Base-by-base conservation (phyloP, 2,113 vertebrate species). In the Passerina amoena region DNA sequence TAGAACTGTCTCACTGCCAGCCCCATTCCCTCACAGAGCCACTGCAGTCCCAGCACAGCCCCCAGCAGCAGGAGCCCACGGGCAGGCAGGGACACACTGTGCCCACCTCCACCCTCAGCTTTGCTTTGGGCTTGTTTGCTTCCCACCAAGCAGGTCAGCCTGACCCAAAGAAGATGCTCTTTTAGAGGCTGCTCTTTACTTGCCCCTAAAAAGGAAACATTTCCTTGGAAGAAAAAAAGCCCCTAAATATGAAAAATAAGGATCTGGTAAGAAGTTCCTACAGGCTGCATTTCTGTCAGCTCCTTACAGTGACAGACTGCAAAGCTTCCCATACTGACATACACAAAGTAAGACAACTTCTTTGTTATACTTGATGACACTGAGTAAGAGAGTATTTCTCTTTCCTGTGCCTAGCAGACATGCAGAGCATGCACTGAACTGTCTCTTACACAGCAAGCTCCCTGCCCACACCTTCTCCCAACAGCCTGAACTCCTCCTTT, bases 51-150 rank as follows among this genome's bases (percentile, higher is more conserved):
- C 59, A 72, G 68, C 40, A 45, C 48, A 73, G 40, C 51, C 25
- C 11, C 53, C 6, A 19, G 44, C 8, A 0, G 30, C 27, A 48
- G 45, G 35, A 87, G 23, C 40, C 23, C 21, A 4, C 0, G 0
- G 51, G 24, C 64, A 23, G 59, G 59, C 33, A 78, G n/a, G 48
- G 50, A 53, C 5, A 5, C n/a, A 4, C 12, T 2, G 2, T 4
- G 57, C 59, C 18, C 37, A 14, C 53, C 3, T 2, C 33, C 65
- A 40, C 9, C 56, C 61, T 4, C 27, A 75, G 23, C 56, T 53
- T 37, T 57, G 33, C 11, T 50, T 31, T 38, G n/a, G 54, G 21
- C 38, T 63, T 42, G 14, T 15, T 35, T 38, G 37, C 53, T 54
- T 60, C 81, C 50, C 75, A 59, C 40, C 56, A 33, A 65, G 56